Conservation (phyloP, 2,797 vertebrate species). For the Acipenser ruthenus region DNA sequence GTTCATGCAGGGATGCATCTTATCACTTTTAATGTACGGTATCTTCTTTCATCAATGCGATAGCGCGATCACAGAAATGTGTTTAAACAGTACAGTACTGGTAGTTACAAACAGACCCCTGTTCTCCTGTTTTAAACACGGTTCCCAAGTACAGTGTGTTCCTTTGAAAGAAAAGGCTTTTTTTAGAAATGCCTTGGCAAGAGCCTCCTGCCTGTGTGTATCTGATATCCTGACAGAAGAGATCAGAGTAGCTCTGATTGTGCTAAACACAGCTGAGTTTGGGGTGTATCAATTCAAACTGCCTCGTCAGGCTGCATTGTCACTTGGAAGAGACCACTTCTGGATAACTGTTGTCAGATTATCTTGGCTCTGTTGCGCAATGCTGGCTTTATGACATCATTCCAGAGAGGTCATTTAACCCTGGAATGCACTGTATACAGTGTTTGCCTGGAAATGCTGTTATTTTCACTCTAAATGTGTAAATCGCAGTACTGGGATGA, state of each 20-base stretch:
- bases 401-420: no score
- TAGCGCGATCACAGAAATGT: not conserved
- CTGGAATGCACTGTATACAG: no score
- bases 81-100: not conserved
- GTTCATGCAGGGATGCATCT: not conserved
- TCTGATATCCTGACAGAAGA: not conserved
- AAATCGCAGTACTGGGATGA: no score
- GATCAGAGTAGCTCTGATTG: constrained; percentile 7
- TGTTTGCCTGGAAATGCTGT: no score
- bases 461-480: no score
- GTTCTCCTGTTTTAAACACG: not conserved
- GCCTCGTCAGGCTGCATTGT: no score
- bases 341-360: no score
- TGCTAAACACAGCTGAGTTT: constrained; percentile 6
- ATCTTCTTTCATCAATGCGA: not conserved
- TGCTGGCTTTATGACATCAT: no score
- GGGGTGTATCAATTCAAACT: no score
- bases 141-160: constrained; percentile 1
- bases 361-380: no score
- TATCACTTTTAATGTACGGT: not conserved
- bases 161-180: not conserved
- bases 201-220: no score
- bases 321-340: no score
- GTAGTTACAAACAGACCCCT: not conserved
- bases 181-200: not conserved